Conservation (phyloP, 2,888 invertebrate genomes). For the Sesia apiformis region DNA sequence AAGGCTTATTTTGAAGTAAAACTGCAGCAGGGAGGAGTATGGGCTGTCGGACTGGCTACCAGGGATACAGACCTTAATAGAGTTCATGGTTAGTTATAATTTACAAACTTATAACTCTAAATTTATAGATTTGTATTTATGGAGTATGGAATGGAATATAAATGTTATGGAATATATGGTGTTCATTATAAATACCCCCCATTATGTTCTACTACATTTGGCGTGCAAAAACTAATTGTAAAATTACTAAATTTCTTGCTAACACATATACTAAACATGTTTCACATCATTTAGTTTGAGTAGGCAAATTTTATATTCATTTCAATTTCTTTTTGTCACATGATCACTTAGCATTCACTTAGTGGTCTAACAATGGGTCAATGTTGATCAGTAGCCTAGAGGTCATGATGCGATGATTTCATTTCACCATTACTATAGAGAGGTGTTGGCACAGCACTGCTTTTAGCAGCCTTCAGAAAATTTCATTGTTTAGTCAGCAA, state of each 20-base stretch:
- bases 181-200: too few species aligned
- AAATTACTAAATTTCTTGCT: too few species aligned
- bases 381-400: constrained; percentile 4
- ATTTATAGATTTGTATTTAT: too few species aligned
- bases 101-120: not conserved
- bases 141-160: too few species aligned
- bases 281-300: too few species aligned
- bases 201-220: too few species aligned
- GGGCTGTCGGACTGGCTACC: constrained; percentile 96
- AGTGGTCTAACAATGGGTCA: constrained; percentile 2
- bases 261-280: too few species aligned
- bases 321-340: not conserved
- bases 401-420: constrained; percentile 14
- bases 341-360: constrained; percentile 1
- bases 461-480: constrained; percentile 19
- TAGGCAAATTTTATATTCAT: too few species aligned
- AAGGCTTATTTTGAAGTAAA: constrained; percentile 99
- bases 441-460: constrained; percentile 14
- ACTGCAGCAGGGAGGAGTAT: constrained; percentile 95
- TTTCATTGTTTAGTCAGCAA: not conserved
- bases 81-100: constrained; percentile 75
- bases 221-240: too few species aligned
- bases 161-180: too few species aligned
- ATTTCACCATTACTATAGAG: constrained; percentile 12
- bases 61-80: constrained; percentile 89